Evolutionary conservation across 2,113 vertebrate species (phyloP).

Genomic region (Centrocercus urophasianus): DNA sequence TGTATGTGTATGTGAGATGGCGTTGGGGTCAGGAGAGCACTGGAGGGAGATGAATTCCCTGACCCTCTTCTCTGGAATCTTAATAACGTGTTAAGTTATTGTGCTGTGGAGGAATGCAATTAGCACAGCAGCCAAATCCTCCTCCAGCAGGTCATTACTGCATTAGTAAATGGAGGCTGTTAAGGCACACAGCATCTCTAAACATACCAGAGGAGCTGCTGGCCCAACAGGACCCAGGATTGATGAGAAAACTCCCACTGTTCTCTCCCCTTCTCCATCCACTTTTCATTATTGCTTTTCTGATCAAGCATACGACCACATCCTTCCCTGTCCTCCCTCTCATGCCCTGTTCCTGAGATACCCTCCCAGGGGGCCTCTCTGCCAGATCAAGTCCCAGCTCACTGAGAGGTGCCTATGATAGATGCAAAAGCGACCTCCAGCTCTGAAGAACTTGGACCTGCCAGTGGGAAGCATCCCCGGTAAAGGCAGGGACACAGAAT

Average conservation of each 20-base stretch:
- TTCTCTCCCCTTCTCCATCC: constrained; percentile 64
- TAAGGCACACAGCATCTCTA: constrained; percentile 72
- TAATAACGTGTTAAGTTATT: constrained; percentile 82
- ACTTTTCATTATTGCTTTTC: constrained; percentile 74
- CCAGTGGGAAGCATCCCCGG: neutral
- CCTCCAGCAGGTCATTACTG: constrained; percentile 71
- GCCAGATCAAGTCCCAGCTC: constrained; percentile 58
- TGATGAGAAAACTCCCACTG: constrained; percentile 77
- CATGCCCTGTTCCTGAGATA: constrained; percentile 38
- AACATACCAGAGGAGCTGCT: constrained; percentile 74
- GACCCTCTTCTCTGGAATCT: constrained; percentile 80
- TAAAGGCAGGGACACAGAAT: neutral
- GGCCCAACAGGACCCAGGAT: constrained; percentile 71
- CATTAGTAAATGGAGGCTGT: constrained; percentile 77
- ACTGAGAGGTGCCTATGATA: constrained; percentile 47
- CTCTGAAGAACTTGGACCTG: neutral
- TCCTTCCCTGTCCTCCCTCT: constrained; percentile 67
- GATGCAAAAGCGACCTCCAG: constrained; percentile 37
- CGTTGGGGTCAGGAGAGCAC: constrained; percentile 41
- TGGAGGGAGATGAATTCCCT: constrained; percentile 77
- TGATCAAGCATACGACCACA: constrained; percentile 68
- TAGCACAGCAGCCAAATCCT: constrained; percentile 74
- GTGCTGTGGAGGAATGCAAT: constrained; percentile 78
- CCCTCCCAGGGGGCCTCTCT: constrained; percentile 31
- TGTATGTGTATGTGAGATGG: constrained; percentile 16